phyloP scores from a whole-genome alignment of 2,797 vertebrate species.

The Ispidina picta region DNA sequence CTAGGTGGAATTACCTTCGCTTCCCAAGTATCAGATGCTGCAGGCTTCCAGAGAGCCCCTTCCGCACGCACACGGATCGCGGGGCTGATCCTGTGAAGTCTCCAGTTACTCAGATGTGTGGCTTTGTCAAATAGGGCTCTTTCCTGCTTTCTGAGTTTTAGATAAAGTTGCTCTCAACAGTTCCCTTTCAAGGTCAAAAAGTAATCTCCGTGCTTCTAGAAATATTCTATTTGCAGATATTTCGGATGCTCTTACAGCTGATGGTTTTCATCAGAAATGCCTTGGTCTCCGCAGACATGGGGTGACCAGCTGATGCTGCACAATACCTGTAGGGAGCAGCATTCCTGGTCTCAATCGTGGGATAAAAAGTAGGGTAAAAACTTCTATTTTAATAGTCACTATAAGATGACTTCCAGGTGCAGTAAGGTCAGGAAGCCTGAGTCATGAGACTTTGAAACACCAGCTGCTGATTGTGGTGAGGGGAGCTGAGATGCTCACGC shows the following conservation, averaged over 20 bases:
- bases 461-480: not conserved
- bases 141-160: conserved; percentile 17
- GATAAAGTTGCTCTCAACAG: not conserved
- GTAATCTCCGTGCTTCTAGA: conserved; percentile 4
- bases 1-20: conserved; percentile 18
- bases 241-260: not conserved
- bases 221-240: not conserved
- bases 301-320: not conserved
- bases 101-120: not conserved
- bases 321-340: not conserved
- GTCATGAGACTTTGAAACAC: not conserved
- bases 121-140: conserved; percentile 10
- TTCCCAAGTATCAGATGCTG: conserved; percentile 17
- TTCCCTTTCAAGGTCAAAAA: conserved; percentile 51
- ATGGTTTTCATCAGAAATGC: not conserved
- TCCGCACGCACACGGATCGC: not conserved
- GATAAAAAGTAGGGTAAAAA: not conserved
- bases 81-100: not conserved
- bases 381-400: not conserved
- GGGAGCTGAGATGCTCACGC: not conserved
- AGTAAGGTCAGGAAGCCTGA: not conserved
- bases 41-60: conserved; percentile 22
- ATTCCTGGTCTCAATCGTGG: not conserved
- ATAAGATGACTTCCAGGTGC: not conserved
- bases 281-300: not conserved